Conservation (phyloP, 2,113 vertebrate genomes). For the Mystacornis crossleyi region DNA sequence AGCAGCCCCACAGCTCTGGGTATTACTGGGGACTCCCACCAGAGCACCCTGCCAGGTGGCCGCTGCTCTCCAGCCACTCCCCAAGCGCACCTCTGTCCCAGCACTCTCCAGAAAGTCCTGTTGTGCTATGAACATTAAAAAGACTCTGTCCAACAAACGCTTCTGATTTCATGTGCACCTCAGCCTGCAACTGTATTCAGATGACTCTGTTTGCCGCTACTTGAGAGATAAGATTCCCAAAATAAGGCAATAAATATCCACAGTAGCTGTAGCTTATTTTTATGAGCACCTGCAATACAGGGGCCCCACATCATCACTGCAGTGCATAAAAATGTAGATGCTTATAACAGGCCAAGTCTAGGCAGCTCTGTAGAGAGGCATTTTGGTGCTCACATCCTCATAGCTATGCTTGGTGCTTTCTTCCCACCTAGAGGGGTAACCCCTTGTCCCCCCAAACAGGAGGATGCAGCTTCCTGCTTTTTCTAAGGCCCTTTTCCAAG, state of each 20-base stretch:
- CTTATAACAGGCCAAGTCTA: background rate
- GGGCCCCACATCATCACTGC: background rate
- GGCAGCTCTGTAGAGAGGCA: background rate
- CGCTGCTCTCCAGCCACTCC: fast-evolving
- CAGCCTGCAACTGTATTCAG: background rate
- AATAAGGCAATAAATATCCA: constrained; percentile 24
- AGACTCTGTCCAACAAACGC: background rate
- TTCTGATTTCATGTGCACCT: background rate
- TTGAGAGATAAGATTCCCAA: background rate
- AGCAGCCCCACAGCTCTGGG: background rate
- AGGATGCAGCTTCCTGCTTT: background rate
- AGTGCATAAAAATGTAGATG: background rate
- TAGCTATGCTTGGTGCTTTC: background rate
- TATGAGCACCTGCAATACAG: background rate
- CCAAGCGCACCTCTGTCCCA: background rate
- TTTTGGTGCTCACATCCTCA: background rate
- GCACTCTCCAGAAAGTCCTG: background rate
- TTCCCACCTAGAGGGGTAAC: background rate
- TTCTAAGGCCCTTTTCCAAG: background rate
- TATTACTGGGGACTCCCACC: background rate
- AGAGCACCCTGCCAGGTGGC: background rate
- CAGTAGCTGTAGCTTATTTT: background rate
- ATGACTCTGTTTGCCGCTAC: background rate
- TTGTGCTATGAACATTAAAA: background rate
- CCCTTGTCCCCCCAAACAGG: fast-evolving